Conservation (phyloP, 2,888 invertebrate genomes). For the Amaurobius ferox region DNA sequence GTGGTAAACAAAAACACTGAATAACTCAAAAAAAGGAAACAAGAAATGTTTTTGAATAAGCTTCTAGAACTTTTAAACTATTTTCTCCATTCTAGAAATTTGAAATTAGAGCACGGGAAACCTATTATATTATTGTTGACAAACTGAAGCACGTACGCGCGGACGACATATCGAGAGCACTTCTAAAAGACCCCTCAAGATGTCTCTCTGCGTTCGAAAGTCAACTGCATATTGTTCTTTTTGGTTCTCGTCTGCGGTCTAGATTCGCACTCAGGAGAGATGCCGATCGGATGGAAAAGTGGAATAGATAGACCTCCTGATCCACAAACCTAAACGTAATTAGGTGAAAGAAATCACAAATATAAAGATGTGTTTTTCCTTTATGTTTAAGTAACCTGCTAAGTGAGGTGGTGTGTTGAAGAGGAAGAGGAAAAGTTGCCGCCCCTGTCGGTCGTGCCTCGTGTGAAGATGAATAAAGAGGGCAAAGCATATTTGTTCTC, state of each 20-base stretch:
- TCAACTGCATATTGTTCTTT: not conserved
- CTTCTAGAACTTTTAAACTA: too few species aligned
- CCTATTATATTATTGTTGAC: not conserved
- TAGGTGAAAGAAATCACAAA: conserved; percentile 26
- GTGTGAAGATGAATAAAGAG: too few species aligned
- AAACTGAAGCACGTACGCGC: not conserved
- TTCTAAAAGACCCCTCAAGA: not conserved
- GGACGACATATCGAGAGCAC: not conserved
- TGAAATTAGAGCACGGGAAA: too few species aligned
- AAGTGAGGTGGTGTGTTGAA: not conserved
- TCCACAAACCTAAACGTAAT: conserved; percentile 41
- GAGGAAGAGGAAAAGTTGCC: not conserved
- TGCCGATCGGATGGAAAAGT: not conserved
- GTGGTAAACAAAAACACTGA: too few species aligned
- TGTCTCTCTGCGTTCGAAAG: not conserved
- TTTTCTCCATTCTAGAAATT: too few species aligned
- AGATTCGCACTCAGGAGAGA: not conserved
- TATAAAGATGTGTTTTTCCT: not conserved
- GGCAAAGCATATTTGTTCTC: too few species aligned
- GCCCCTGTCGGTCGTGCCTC: too few species aligned
- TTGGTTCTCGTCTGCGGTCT: not conserved
- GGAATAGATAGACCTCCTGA: conserved; percentile 28
- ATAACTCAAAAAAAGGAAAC: too few species aligned
- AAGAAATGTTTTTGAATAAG: too few species aligned
- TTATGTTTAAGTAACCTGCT: not conserved